Evolutionary conservation across 2,113 vertebrate species (phyloP).

Genomic region (Accipiter cooperii): DNA sequence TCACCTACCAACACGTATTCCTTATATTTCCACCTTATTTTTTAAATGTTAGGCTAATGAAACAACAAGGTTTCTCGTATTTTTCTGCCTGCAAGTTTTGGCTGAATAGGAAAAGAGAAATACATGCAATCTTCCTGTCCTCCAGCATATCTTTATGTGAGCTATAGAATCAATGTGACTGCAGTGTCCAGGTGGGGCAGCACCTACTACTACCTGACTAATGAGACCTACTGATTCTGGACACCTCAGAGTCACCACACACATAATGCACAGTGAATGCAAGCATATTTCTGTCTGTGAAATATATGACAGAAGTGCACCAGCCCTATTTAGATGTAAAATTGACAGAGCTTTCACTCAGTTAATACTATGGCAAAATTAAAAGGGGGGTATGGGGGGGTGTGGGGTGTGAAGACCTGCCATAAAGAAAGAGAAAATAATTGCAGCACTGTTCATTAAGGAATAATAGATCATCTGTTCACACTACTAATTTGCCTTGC

Average conservation of each 20-base stretch:
- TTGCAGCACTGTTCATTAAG: background rate
- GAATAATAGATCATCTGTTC: constrained; percentile 8
- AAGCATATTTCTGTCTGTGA: background rate
- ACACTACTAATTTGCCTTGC: constrained; percentile 6
- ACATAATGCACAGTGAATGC: background rate
- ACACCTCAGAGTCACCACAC: background rate
- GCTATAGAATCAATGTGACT: background rate
- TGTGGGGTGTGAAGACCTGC: background rate
- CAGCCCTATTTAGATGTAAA: background rate
- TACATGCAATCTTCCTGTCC: background rate
- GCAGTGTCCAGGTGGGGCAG: background rate
- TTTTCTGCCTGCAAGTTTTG: background rate
- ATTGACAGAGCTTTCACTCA: background rate
- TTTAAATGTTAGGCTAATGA: background rate
- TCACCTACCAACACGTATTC: background rate
- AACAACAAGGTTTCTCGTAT: background rate
- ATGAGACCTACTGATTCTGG: background rate
- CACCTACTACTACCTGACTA: background rate
- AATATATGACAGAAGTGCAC: background rate
- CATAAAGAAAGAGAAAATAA: constrained; percentile 7
- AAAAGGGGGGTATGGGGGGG: accelerated
- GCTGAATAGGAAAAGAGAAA: background rate
- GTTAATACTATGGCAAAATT: background rate
- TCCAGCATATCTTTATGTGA: background rate
- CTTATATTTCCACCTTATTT: background rate